Percentiles rank a stretch among this genome's conserved stretches.
Evolutionary conservation across 2,797 vertebrate genomes (phyloP).

Genomic region (Syncerus caffer): DNA sequence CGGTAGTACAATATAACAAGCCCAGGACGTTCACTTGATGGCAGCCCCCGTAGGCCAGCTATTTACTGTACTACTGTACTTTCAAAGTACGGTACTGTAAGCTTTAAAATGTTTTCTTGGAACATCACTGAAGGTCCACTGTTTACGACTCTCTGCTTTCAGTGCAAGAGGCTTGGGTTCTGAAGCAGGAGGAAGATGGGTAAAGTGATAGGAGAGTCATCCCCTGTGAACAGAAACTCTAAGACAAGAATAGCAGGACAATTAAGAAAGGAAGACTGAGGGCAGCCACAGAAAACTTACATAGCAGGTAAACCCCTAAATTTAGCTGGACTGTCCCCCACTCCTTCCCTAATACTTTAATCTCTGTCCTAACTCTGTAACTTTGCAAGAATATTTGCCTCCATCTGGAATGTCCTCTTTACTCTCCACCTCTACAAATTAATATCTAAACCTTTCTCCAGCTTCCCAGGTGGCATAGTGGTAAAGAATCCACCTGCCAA

Average conservation of each 20-base stretch:
- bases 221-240: neutral
- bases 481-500: neutral
- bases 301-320: neutral
- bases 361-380: neutral
- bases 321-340: neutral
- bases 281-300: neutral
- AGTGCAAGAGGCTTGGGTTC: neutral
- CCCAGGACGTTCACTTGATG: neutral
- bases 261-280: neutral
- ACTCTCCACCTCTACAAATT: neutral
- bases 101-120: neutral
- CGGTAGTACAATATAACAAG: neutral
- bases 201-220: neutral
- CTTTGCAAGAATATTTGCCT: neutral
- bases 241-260: neutral
- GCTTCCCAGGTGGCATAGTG: neutral
- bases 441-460: neutral
- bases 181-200: neutral
- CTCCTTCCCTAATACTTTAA: neutral
- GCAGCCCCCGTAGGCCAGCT: neutral
- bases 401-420: neutral
- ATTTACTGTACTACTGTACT: neutral
- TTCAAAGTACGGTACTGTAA: neutral
- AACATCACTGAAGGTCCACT: neutral
- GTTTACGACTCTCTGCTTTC: neutral